Percentiles rank a stretch among this genome's conserved stretches.
These are phyloP conservation scores for Patella caerulea DNA, from an alignment of 2,888 invertebrate species.

Conservation along the genomic window DNA sequence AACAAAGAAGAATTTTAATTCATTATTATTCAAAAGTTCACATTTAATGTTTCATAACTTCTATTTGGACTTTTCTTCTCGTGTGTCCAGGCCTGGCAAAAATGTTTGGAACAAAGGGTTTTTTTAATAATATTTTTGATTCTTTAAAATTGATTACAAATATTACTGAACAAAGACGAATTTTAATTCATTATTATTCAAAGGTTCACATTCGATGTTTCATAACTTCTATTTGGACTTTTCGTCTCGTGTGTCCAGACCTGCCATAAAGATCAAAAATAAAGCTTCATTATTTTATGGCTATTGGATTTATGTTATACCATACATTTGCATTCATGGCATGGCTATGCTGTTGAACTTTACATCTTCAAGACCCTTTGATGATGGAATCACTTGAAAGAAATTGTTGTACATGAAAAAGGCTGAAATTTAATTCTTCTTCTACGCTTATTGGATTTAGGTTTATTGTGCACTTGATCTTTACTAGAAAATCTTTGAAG, in stretches of 20 bases:
- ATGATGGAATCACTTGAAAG: slow-evolving; percentile 10
- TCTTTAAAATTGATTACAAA: neutral
- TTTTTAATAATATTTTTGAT: neutral
- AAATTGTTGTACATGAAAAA: slow-evolving; percentile 8
- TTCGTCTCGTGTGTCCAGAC: neutral
- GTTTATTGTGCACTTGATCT: slow-evolving; percentile 8
- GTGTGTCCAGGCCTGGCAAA: too few relatives aligned
- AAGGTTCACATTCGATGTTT: slow-evolving; percentile 8
- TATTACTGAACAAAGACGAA: neutral
- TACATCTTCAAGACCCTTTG: slow-evolving; percentile 7
- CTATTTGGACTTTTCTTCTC: too few relatives aligned
- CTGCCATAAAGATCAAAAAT: slow-evolving; percentile 7
- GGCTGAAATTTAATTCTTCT: slow-evolving; percentile 7
- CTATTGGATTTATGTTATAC: slow-evolving; percentile 8
- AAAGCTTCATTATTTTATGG: slow-evolving; percentile 6
- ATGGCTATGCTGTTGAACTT: slow-evolving; percentile 2
- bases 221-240: neutral
- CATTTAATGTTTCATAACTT: too few relatives aligned
- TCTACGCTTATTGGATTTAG: slow-evolving; percentile 11
- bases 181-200: slow-evolving; percentile 12
- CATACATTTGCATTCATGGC: slow-evolving; percentile 11
- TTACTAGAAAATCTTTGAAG: slow-evolving; percentile 6
- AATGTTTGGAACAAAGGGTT: neutral
- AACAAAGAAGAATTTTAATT: slow-evolving; percentile 6
- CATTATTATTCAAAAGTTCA: slow-evolving; percentile 13